phyloP scores from a whole-genome alignment of 2,797 vertebrate genomes.

The Gadopsis bispinosus region DNA sequence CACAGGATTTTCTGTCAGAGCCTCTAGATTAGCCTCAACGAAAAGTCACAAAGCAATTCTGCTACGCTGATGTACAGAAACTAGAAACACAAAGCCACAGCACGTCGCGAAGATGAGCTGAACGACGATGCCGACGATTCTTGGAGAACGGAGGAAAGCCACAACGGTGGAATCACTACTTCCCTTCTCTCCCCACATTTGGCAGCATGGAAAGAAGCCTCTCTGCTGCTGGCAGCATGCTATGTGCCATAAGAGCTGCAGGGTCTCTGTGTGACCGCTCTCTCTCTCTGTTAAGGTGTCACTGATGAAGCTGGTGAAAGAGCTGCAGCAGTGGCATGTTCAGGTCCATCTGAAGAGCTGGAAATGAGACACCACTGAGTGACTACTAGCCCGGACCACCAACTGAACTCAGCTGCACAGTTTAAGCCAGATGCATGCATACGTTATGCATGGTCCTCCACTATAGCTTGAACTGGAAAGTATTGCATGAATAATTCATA shows the following conservation, averaged over 20 bases:
- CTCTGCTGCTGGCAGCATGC: slow-evolving; percentile 15
- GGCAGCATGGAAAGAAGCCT: slow-evolving; percentile 12
- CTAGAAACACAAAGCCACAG: background rate
- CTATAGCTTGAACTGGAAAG: slow-evolving; percentile 69
- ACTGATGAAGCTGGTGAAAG: slow-evolving; percentile 32
- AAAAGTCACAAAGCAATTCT: background rate
- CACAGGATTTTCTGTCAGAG: background rate
- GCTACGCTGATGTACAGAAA: background rate
- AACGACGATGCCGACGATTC: background rate
- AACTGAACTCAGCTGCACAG: slow-evolving; percentile 44
- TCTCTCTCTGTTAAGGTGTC: slow-evolving; percentile 29
- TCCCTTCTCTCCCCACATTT: slow-evolving; percentile 5
- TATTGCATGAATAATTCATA: slow-evolving; percentile 81
- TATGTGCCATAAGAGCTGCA: slow-evolving; percentile 9
- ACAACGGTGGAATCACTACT: background rate
- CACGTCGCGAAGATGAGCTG: background rate
- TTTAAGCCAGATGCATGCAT: slow-evolving; percentile 38
- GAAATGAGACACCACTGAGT: slow-evolving; percentile 42
- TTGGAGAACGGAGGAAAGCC: background rate
- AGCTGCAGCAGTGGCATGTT: slow-evolving; percentile 55
- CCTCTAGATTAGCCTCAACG: background rate
- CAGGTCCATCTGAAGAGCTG: slow-evolving; percentile 40
- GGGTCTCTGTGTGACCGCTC: slow-evolving; percentile 11
- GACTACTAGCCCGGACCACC: slow-evolving; percentile 48
- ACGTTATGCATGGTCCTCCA: slow-evolving; percentile 47